Conservation (phyloP, 2,888 invertebrate species). For the Heterodera filipjevi region DNA sequence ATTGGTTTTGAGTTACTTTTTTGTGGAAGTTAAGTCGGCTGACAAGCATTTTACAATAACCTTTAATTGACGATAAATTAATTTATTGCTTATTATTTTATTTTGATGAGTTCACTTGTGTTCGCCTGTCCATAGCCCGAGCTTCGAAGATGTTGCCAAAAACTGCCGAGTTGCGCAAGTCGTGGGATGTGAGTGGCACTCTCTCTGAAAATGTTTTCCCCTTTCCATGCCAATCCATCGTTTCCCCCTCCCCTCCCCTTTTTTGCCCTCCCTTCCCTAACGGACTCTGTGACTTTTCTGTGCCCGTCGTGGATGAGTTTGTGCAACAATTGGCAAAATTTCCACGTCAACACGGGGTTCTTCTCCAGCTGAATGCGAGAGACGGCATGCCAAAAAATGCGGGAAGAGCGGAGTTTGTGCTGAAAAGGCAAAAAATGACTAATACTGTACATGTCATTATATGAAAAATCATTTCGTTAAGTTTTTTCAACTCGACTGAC, state of each 20-base stretch:
- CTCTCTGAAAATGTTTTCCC: slow-evolving; percentile 14
- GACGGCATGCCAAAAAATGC: slow-evolving; percentile 83
- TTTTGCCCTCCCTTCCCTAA: too few species aligned
- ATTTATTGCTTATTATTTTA: not conserved
- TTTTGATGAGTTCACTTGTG: slow-evolving; percentile 68
- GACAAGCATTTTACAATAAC: slow-evolving; percentile 81
- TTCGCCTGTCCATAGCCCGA: slow-evolving; percentile 88
- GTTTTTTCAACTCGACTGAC: not conserved
- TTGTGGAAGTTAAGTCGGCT: slow-evolving; percentile 91
- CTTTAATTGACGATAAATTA: not conserved
- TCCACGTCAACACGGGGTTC: slow-evolving; percentile 95
- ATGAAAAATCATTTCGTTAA: not conserved
- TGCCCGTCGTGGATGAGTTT: slow-evolving; percentile 94
- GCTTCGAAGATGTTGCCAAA: slow-evolving; percentile 79
- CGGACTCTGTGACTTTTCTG: slow-evolving; percentile 63
- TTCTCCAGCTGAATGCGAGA: slow-evolving; percentile 81
- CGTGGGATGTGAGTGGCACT: slow-evolving; percentile 30
- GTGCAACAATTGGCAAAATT: slow-evolving; percentile 95
- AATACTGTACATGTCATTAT: too few species aligned
- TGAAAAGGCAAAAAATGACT: not conserved
- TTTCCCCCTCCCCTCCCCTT: too few species aligned
- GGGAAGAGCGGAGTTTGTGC: slow-evolving; percentile 67
- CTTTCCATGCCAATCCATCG: not conserved
- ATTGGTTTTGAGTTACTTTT: slow-evolving; percentile 69
- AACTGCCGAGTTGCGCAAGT: slow-evolving; percentile 59